phyloP scores from a whole-genome alignment of 2,888 invertebrate species.

The Bibio marci region DNA sequence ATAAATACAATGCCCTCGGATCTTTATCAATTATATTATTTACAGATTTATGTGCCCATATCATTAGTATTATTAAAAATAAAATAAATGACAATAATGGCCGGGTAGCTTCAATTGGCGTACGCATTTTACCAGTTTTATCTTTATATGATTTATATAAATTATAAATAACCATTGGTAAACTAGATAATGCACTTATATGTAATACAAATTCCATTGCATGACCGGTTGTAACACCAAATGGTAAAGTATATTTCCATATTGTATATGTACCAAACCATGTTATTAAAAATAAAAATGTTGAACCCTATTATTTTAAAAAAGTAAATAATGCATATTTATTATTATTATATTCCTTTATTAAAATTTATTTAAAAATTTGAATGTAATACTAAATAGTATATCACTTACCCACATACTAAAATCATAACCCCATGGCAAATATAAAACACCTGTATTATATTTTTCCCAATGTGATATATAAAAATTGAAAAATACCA shows the following conservation, averaged over 20 bases:
- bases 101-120: slow-evolving; percentile 63
- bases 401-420: slow-evolving; percentile 84
- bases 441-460: slow-evolving; percentile 85
- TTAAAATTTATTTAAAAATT: no score
- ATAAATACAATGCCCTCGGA: slow-evolving; percentile 73
- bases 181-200: slow-evolving; percentile 67
- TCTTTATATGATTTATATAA: slow-evolving; percentile 80
- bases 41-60: slow-evolving; percentile 74
- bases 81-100: slow-evolving; percentile 65
- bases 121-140: slow-evolving; percentile 71
- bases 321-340: no score
- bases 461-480: slow-evolving; percentile 99
- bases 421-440: slow-evolving; percentile 98
- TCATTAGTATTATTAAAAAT: slow-evolving; percentile 56
- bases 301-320: slow-evolving; percentile 30
- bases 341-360: slow-evolving; percentile 14
- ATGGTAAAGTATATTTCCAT: slow-evolving; percentile 67
- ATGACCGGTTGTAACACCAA: slow-evolving; percentile 55
- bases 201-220: slow-evolving; percentile 75
- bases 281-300: slow-evolving; percentile 36
- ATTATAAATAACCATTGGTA: slow-evolving; percentile 82
- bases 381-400: no score
- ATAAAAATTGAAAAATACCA: slow-evolving; percentile 88
- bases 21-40: slow-evolving; percentile 62
- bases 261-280: slow-evolving; percentile 54